Conservation (phyloP, 2,888 invertebrate species). For the Pandemis cinnamomeana region DNA sequence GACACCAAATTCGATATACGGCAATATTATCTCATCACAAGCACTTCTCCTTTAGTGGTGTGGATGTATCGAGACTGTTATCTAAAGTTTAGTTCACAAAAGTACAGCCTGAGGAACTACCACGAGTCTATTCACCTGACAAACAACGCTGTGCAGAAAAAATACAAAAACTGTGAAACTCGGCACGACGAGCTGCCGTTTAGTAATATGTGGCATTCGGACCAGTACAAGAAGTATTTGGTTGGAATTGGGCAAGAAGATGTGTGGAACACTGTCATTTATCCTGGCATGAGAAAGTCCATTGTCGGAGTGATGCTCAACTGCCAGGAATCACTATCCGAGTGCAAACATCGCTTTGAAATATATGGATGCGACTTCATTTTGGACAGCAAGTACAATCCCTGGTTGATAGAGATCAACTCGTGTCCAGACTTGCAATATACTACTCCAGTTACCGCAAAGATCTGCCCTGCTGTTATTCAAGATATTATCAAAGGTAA, state of each 20-base stretch:
- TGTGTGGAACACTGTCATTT: constrained; percentile 90
- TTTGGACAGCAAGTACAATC: constrained; percentile 92
- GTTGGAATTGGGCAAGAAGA: constrained; percentile 82
- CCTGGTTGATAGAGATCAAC: constrained; percentile 97
- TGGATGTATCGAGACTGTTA: constrained; percentile 95
- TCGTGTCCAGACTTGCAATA: constrained; percentile 92
- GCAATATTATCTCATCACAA: constrained; percentile 94
- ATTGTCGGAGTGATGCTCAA: constrained; percentile 92
- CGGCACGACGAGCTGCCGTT: constrained; percentile 87
- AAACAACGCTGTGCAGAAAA: constrained; percentile 93
- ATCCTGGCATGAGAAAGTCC: constrained; percentile 93
- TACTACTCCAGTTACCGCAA: constrained; percentile 93
- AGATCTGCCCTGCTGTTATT: constrained; percentile 91
- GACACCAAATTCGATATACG: constrained; percentile 96
- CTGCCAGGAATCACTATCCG: constrained; percentile 89
- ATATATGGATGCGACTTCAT: constrained; percentile 97
- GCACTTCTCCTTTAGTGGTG: constrained; percentile 90
- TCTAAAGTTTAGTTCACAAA: constrained; percentile 93
- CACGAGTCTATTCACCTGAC: constrained; percentile 95
- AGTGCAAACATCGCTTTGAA: constrained; percentile 92
- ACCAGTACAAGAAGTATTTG: constrained; percentile 88
- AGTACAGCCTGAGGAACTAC: constrained; percentile 90
- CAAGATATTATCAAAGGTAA: constrained; percentile 95
- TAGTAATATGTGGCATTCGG: constrained; percentile 94
- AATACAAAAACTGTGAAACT: constrained; percentile 84